Evolutionary conservation across 2,113 vertebrate species (phyloP).

Genomic region (Phaetusa simplex): DNA sequence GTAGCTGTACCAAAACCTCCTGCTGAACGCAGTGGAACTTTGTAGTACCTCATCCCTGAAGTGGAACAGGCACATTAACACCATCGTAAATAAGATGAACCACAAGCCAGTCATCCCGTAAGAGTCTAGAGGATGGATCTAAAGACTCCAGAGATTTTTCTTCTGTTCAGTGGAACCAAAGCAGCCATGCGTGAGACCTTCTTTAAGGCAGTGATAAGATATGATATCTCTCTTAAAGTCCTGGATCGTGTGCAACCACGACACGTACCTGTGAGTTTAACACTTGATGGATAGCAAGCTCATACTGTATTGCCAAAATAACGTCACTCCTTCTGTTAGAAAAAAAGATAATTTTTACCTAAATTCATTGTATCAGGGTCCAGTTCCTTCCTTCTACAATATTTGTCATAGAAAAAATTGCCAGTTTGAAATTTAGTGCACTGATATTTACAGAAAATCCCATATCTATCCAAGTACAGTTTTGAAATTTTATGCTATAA

Average conservation of each 20-base stretch:
- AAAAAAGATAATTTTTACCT: neutral
- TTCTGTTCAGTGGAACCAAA: conserved; percentile 1
- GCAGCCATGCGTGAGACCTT: neutral
- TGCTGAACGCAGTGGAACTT: neutral
- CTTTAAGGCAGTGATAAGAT: neutral
- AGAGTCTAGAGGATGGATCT: neutral
- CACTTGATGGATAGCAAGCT: neutral
- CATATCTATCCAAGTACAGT: neutral
- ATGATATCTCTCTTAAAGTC: neutral
- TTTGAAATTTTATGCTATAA: neutral
- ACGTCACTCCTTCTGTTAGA: neutral
- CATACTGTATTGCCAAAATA: neutral
- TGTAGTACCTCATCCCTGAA: conserved; percentile 5
- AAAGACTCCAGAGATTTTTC: neutral
- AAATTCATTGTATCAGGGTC: neutral
- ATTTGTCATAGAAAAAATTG: neutral
- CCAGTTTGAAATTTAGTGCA: neutral
- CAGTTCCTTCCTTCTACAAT: neutral
- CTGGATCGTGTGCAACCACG: neutral
- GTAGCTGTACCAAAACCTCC: neutral
- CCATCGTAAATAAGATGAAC: conserved; percentile 23
- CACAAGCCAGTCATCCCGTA: neutral
- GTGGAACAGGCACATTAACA: conserved; percentile 13
- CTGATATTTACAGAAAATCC: conserved; percentile 5
- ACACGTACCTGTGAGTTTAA: neutral